phyloP scores from a whole-genome alignment of 1,140 invertebrate species.

The Drosophila eugracilis region DNA sequence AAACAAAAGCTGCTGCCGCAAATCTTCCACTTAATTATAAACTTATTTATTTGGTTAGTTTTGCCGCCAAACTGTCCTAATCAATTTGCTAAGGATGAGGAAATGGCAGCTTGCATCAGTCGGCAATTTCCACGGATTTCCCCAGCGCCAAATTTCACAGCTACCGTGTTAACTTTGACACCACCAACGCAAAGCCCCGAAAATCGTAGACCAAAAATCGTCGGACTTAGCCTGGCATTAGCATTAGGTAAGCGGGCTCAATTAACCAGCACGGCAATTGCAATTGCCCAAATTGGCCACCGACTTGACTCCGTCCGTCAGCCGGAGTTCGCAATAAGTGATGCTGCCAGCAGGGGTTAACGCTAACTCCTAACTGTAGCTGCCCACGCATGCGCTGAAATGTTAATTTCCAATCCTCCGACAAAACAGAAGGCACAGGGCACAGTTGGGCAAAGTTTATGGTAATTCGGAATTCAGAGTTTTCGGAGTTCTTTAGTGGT shows the following conservation, averaged over 20 bases:
- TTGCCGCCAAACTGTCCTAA: slow-evolving; percentile 70
- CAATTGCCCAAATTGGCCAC: slow-evolving; percentile 72
- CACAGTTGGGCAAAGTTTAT: slow-evolving; percentile 23
- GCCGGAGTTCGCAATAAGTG: slow-evolving; percentile 22
- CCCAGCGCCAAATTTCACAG: slow-evolving; percentile 79
- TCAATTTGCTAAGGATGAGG: slow-evolving; percentile 82
- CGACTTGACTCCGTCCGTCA: slow-evolving; percentile 43
- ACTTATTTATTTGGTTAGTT: slow-evolving; percentile 79
- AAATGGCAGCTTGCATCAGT: slow-evolving; percentile 64
- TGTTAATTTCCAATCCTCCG: slow-evolving; percentile 22
- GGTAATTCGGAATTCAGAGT: background rate
- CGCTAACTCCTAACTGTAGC: slow-evolving; percentile 30
- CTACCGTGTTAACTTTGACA: slow-evolving; percentile 82
- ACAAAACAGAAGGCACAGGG: slow-evolving; percentile 23
- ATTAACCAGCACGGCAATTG: slow-evolving; percentile 70
- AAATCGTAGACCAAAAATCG: slow-evolving; percentile 20
- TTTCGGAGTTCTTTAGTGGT: background rate
- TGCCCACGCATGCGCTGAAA: slow-evolving; percentile 68
- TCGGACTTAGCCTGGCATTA: slow-evolving; percentile 59
- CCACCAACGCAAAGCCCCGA: slow-evolving; percentile 57
- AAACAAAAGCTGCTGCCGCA: slow-evolving; percentile 35
- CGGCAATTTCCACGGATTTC: slow-evolving; percentile 64
- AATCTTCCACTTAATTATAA: slow-evolving; percentile 72
- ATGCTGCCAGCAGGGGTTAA: slow-evolving; percentile 47
- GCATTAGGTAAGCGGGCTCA: slow-evolving; percentile 75